Base-by-base conservation (phyloP, 2,888 invertebrate species). In the Tillus elongatus region DNA sequence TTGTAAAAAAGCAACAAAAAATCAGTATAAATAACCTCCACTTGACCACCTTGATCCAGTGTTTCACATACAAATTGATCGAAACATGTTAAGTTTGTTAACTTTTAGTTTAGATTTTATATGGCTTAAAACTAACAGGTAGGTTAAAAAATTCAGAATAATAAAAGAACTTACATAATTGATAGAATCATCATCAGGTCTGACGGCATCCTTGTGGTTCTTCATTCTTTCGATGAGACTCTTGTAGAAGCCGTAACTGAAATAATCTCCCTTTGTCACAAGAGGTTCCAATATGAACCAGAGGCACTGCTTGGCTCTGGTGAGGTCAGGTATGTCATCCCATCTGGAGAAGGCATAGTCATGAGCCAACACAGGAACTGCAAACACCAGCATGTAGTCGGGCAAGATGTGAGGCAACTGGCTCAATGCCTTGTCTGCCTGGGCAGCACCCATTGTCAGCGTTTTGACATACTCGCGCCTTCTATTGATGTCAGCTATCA, bases 331-430 rank as follows among this genome's bases (percentile, higher is more conserved):
- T 11, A 83, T 72, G 58, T 89, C 85, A 54, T 83, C 78, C 66
- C 82, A 77, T 46, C 77, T 72, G 33, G 81, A 82, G 61, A 85
- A 88, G 49, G 79, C 75, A 3, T 90, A 86, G 66, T 92, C 88
- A 63, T 96, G 93, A n/a, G 95, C 86, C 40, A 97, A 72, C 35
- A 97, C 79, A 33, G 96, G 91, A 50, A 96, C 84, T n/a, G 92
- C 88, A 68, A 95, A 96, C 47, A 93, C 90, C 57, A 97, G 70
- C 82, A 93, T 92, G 64, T 95, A 96, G 70, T 97, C 97, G 36
- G 97, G 96, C 66, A 95, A 71, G 62, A 91, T 88, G 64, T 87
- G 85, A 27, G 86, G 81, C 59, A 89, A 68, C 69, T 89, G 87
- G 47, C 79, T 72, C 58, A 79, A 70, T 0, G 81, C 81, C 40